These are phyloP conservation scores for Fabriciana adippe DNA, from an alignment of 2,888 invertebrate genomes.

Conservation along the genomic window DNA sequence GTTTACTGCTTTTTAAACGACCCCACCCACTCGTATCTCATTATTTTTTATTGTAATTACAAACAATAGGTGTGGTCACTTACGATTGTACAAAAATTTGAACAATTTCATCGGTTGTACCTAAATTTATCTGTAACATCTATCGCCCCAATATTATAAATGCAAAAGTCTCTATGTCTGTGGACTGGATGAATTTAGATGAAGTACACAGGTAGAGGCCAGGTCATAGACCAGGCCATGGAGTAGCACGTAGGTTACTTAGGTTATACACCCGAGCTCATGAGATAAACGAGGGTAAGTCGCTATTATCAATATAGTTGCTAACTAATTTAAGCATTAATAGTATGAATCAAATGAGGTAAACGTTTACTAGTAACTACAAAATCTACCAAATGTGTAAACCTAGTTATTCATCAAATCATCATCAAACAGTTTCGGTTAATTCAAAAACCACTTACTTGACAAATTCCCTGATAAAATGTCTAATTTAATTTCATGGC, in stretches of 20 bases:
- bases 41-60: constrained; percentile 46
- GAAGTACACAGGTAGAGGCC: too few species aligned
- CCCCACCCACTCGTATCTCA: constrained; percentile 73
- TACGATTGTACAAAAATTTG: constrained; percentile 27
- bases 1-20: constrained; percentile 80
- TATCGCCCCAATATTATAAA: too few species aligned
- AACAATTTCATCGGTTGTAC: not conserved
- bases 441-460: constrained; percentile 10
- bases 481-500: constrained; percentile 32
- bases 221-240: too few species aligned
- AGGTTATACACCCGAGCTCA: too few species aligned
- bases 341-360: not conserved
- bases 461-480: constrained; percentile 17
- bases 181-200: too few species aligned
- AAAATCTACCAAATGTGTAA: constrained; percentile 1
- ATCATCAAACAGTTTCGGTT: not conserved
- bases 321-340: too few species aligned
- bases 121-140: too few species aligned
- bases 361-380: not conserved
- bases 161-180: too few species aligned
- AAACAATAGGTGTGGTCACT: constrained; percentile 44
- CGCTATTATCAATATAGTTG: too few species aligned
- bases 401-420: constrained; percentile 10
- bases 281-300: too few species aligned
- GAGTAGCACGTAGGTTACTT: too few species aligned